Base-by-base conservation (phyloP, 2,888 invertebrate species). In the Synanthedon andrenaeformis region DNA sequence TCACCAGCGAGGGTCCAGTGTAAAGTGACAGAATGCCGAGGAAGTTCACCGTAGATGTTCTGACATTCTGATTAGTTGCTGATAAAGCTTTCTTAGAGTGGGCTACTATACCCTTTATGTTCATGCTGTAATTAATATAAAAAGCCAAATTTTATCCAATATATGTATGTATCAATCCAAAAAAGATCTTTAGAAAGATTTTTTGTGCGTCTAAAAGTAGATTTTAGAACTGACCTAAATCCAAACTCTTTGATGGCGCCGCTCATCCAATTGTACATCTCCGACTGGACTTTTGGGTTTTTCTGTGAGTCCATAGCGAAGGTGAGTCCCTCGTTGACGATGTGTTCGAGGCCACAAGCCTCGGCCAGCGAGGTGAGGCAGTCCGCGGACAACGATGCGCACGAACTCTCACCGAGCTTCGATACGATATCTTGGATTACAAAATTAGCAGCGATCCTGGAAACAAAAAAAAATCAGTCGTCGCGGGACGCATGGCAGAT, bases 271-370 rank as follows among this genome's bases (percentile, higher is more conserved):
- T 90, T 89, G 53, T 97, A 88, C 54, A 94, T 89, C 76, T 97
- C 97, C 0, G 94, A 92, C 69, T 96, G 95, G 48, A 96, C 95
- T 79, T 96, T 96, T 0, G 97, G 97, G 70, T 94, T 97, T 80
- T 96, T 96, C 76, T 96, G 96, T 10, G 85, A 84, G 63, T 91
- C 91, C 77, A 96, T 94, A 0, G 95, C 94, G 70, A 91, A 92
- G 2, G 91, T 89, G 23, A 96, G 79, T 0, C 93, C 91, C 70
- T 92, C 92, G 41, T 89, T 89, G 1, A 94, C 89, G 0, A 96
- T 91, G 59, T 91, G 91, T 54, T 95, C 94, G 10, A 97, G 79
- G 35, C 91, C 92, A 4, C 92, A 92, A 0, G 93, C 92, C 66
- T 96, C 96, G 0, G 96, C 92, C 23, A 97, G 90, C 0, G 92